A percentile compares a stretch with the other conserved stretches of the same genome.
These are phyloP conservation scores for Drosophila hydei DNA, from an alignment of 1,140 invertebrate species.

Conservation along the genomic window DNA sequence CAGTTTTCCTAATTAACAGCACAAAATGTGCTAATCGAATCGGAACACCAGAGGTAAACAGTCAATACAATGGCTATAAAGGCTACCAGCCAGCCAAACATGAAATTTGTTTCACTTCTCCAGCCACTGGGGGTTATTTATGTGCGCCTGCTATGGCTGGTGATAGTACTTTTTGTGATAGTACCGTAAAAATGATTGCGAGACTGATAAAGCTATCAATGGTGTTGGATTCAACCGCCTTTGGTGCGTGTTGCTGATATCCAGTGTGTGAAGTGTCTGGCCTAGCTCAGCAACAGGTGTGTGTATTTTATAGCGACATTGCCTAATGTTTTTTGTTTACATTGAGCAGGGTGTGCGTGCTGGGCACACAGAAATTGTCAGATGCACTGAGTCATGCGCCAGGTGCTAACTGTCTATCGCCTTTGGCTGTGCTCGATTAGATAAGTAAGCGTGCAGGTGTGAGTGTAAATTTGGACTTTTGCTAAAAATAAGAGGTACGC, in stretches of 20 bases:
- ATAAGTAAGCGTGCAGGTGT: constrained; percentile 56
- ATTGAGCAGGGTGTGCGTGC: constrained; percentile 55
- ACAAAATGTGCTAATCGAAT: constrained; percentile 75
- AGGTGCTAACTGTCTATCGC: constrained; percentile 67
- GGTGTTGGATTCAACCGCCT: constrained; percentile 12
- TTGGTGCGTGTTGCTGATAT: constrained; percentile 29
- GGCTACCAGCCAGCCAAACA: constrained; percentile 27
- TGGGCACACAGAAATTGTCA: constrained; percentile 64
- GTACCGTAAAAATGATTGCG: constrained; percentile 27
- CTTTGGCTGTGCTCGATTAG: constrained; percentile 54
- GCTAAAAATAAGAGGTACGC: constrained; percentile 25
- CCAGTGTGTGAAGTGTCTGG: constrained; percentile 8
- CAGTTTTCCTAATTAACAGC: constrained; percentile 77
- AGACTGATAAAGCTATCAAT: constrained; percentile 61
- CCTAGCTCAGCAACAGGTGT: constrained; percentile 50
- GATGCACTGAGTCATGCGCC: constrained; percentile 60
- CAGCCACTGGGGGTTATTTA: constrained; percentile 27
- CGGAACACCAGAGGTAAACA: constrained; percentile 60
- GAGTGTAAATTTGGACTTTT: constrained; percentile 32
- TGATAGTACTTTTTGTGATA: constrained; percentile 69
- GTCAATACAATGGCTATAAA: constrained; percentile 46
- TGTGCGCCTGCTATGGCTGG: constrained; percentile 68
- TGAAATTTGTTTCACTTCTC: constrained; percentile 23
- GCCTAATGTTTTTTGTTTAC: constrained; percentile 66
- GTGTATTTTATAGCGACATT: constrained; percentile 33